Base-by-base conservation (phyloP, 2,888 invertebrate species). In the Eueremaeus valkanovi region DNA sequence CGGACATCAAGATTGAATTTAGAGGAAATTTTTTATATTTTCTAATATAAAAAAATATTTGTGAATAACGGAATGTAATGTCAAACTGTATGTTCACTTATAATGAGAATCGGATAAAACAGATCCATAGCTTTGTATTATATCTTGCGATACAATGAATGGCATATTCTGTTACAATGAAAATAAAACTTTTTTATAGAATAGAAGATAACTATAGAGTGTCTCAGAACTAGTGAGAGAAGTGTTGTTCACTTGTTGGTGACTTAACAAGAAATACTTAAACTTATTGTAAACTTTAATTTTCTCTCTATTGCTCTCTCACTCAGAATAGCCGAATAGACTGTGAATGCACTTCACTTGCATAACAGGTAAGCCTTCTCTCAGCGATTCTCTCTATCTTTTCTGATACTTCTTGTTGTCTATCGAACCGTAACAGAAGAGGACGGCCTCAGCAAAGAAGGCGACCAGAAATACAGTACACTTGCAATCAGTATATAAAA, bases 281-380 rank as follows among this genome's bases (percentile, higher is more conserved):
- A 55, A 55, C 33, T 63, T 63, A 31, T 63, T 63, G 61, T 63
- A 31, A 33, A 33, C 61, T 63, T 63, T 31, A 18, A 33, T 55
- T 63, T 18, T 16, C 27, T 33, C 61, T 63, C 31, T 63, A n/a
- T n/a, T n/a, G n/a, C 61, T n/a, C 29, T 63, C 61, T 16, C 61
- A 24, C 33, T 63, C 18, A 63, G 68, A 68, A n/a, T n/a, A n/a
- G n/a, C n/a, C n/a, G 40, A 61, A 61, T 68, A 40, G 31, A 24
- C 68, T 40, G 68, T 42, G 33, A 68, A 68, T 24, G 42, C 68
- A 68, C 68, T 68, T 40, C 68, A 68, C 68, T 68, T 40, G 68
- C 11, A 40, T 68, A 68, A 68, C 68, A 68, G 68, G 68, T 68
- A 68, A 68, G 40, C 68, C 68, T 68, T 40, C 24, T 68, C n/a